Base-by-base conservation (phyloP, 2,888 invertebrate genomes). In the Dusona sp. region DNA sequence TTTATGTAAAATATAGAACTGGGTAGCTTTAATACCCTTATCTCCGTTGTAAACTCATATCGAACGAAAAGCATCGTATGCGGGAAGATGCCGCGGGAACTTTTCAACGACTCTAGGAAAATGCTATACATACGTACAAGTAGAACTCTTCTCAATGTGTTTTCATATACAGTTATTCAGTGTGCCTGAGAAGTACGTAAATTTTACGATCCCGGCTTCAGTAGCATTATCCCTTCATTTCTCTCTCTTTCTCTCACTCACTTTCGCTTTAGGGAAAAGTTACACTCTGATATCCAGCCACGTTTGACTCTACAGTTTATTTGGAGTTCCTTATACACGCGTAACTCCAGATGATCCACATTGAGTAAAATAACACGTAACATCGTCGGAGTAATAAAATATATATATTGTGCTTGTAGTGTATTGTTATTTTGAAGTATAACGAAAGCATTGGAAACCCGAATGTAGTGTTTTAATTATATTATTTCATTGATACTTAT, bases 1-100 rank as follows among this genome's bases (percentile, higher is more conserved):
- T 54, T 22, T 64, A 67, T 11, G 16, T 65, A 6, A 25, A 29
- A 48, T 67, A 67, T 67, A 72, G 19, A 82, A 85, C 88, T 89
- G 78, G 83, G 81, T 89, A 79, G 90, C 88, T 90, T 88, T 90
- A 90, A 89, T 88, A 90, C 87, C 89, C 90, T 92, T 91, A 91
- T 92, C 91, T 91, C 38, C 82, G 90, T 88, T 91, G 91, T 92
- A 92, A 92, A 92, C 90, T 91, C 90, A 89, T 91, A 91, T 91
- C 90, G 84, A 85, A 87, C 81, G 80, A 54, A 73, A 80, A 65
- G 65, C 77, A 25, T 79, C 67, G 54, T 48, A 48, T 45, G 54
- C 29, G 79, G 38, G 67, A 68, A 65, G 57, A 77, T 64, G 57
- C 70, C 36, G 67, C 75, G 77, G 57, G 73, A 86, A 86, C 86